Base-by-base conservation (phyloP, 2,888 invertebrate genomes). In the Pristionchus entomophagus region DNA sequence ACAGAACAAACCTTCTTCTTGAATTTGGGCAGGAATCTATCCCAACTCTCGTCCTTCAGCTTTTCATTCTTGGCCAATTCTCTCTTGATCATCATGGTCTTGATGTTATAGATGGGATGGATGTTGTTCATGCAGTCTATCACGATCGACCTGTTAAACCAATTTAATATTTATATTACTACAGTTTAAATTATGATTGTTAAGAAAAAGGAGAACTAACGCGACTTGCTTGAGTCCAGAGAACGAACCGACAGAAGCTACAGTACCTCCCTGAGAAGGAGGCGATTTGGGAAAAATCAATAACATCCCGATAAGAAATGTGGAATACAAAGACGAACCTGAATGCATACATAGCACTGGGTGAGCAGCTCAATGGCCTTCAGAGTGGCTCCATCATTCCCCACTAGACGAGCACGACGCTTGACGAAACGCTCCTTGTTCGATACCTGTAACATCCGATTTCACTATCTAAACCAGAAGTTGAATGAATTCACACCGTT, bases 91-190 rank as follows among this genome's bases (percentile, higher is more conserved):
- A 99, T 99, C 83, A 99, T 94, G 2, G 97, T 96, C 95, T 95
- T 95, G 56, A 99, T 97, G 93, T 98, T 98, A 93, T 98, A 99
- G 94, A 99, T 97, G 0, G 99, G 99, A 95, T 99, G 99, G 86
- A 99, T 96, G 94, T 99, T 99, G 93, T 97, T 97, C 98, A 99
- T 98, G 0, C 98, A 98, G 91, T 99, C 99, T 93, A 96, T 96
- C 1, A 97, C 97, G 92, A 99, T 97, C 91, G 96, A 96, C 86
- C 91, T 91, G 86, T 62, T n/a, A 19, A 5, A 38, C 65, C 4
- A 35, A 35, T 22, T 65, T 12, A 35, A 35, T 2, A 65, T 29
- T 2, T 26, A 17, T 2, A 29, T 38, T 29, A 41, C 41, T n/a
- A 51, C 12, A 51, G 19, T 51, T 10, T 29, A 62, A n/a, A 62